Evolutionary conservation across 2,113 vertebrate genomes (phyloP).

Genomic region (Datnioides undecimradiatus): DNA sequence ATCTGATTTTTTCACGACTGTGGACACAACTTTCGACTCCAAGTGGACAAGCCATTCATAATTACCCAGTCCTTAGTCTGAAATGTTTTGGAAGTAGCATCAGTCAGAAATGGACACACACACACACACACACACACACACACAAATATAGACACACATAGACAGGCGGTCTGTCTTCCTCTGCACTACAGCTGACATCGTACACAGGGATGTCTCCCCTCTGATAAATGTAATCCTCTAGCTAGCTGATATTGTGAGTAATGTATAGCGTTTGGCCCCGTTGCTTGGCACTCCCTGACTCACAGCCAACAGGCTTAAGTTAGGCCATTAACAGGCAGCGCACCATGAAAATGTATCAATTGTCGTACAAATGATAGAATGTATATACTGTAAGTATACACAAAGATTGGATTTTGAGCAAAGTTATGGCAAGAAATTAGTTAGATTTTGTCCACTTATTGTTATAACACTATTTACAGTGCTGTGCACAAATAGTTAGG

Average conservation of each 20-base stretch:
- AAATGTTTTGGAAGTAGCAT: too few relatives aligned
- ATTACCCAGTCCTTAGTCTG: too few relatives aligned
- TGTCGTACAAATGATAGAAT: neutral
- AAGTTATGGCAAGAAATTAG: neutral
- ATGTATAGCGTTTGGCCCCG: neutral
- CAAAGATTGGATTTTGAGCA: neutral
- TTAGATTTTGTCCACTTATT: neutral
- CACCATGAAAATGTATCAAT: conserved; percentile 4
- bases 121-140: conserved; percentile 2
- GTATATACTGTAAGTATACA: neutral
- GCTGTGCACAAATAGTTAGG: neutral
- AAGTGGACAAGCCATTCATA: too few relatives aligned
- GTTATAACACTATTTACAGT: neutral
- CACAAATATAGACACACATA: neutral
- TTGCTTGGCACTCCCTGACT: neutral
- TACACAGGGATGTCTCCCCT: neutral
- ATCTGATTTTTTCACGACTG: too few relatives aligned
- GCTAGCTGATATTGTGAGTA: neutral
- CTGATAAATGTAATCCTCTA: conserved; percentile 9
- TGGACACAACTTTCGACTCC: too few relatives aligned
- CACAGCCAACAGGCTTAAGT: conserved; percentile 9
- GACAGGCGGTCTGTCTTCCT: neutral
- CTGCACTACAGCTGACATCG: neutral
- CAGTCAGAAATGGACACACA: neutral
- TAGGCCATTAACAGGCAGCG: neutral